phyloP scores from a whole-genome alignment of 2,888 invertebrate genomes.

The Drosophila emarginata region DNA sequence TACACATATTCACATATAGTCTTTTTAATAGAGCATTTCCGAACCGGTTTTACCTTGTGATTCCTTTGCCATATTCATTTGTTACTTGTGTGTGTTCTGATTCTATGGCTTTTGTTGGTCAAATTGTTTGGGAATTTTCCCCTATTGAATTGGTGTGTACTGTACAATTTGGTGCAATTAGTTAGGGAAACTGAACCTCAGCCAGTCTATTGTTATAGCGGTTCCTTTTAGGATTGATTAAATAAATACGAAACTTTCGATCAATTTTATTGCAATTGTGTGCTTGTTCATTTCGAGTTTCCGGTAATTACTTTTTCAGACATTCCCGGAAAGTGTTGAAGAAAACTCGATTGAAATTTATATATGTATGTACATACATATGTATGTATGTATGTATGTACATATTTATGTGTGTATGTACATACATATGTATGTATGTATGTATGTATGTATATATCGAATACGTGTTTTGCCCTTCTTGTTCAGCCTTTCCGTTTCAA shows the following conservation, averaged over 20 bases:
- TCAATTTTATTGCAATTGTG: conserved; percentile 15
- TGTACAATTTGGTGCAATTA: conserved; percentile 65
- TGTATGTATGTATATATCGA: too few relatives aligned
- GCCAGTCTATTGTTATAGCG: neutral
- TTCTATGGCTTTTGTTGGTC: conserved; percentile 34
- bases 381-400: too few relatives aligned
- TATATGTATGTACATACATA: too few relatives aligned
- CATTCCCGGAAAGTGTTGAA: conserved; percentile 19
- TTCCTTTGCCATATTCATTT: conserved; percentile 16
- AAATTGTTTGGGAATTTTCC: conserved; percentile 63
- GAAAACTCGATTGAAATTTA: conserved; percentile 33
- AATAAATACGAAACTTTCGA: conserved; percentile 59
- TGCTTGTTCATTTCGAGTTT: conserved; percentile 51
- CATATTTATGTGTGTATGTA: too few relatives aligned
- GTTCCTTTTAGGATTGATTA: conserved; percentile 46
- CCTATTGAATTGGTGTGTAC: conserved; percentile 45
- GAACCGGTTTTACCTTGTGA: neutral
- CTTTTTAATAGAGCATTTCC: neutral
- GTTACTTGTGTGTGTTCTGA: conserved; percentile 15
- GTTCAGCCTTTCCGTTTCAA: conserved; percentile 7
- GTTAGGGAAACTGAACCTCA: conserved; percentile 25
- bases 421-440: too few relatives aligned
- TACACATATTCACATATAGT: too few relatives aligned
- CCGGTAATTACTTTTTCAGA: conserved; percentile 61
- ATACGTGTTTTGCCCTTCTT: conserved; percentile 52